These are phyloP conservation scores for Rhagonycha lutea DNA, from an alignment of 2,888 invertebrate species.

Conservation along the genomic window DNA sequence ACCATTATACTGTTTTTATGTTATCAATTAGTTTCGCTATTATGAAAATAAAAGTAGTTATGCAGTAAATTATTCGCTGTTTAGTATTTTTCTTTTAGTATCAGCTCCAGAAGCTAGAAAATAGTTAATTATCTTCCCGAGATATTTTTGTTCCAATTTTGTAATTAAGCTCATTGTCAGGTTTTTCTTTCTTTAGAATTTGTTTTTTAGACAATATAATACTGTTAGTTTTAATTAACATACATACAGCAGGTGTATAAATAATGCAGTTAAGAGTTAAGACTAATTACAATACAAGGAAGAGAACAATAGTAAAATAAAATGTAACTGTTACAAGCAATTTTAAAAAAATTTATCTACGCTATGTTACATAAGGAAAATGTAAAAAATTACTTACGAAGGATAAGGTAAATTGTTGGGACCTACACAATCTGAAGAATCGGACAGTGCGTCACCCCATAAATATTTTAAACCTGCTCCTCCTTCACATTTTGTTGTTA, in stretches of 20 bases:
- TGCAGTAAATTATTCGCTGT: background rate
- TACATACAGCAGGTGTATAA: background rate
- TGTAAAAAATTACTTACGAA: conserved; percentile 63
- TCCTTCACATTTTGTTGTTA: conserved; percentile 59
- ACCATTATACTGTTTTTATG: background rate
- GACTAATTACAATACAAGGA: background rate
- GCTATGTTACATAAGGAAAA: conserved; percentile 2
- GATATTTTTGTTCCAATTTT: background rate
- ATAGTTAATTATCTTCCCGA: background rate
- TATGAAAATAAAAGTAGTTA: background rate
- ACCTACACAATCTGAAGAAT: conserved; percentile 77
- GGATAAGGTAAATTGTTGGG: conserved; percentile 85
- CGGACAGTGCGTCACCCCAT: conserved; percentile 85
- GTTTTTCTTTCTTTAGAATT: background rate
- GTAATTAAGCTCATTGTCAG: background rate
- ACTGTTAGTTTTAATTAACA: background rate
- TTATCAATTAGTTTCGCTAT: background rate
- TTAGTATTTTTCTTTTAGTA: background rate
- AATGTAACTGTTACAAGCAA: background rate
- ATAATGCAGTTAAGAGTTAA: background rate
- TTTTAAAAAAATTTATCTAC: background rate
- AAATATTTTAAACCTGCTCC: conserved; percentile 78
- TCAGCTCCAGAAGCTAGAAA: background rate
- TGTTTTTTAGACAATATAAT: background rate
- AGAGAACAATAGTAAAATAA: background rate